Evolutionary conservation across 1,140 invertebrate genomes (phyloP).

Genomic region (Ceratoteleas bidentatus): DNA sequence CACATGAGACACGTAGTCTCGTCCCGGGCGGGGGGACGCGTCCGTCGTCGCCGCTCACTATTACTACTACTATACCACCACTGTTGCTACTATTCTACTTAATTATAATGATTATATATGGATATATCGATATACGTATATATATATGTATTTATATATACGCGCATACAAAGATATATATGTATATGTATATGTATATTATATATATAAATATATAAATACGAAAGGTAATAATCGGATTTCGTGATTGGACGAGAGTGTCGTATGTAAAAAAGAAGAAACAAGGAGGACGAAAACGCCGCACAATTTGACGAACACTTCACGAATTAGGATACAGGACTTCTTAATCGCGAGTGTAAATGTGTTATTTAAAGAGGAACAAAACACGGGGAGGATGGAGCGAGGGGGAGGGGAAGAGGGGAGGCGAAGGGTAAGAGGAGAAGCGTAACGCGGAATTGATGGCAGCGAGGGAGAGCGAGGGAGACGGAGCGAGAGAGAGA

Average conservation of each 20-base stretch:
- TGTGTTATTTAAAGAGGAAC: slow-evolving; percentile 45
- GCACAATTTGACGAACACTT: slow-evolving; percentile 58
- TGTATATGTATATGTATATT: too few relatives aligned
- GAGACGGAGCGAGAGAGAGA: too few relatives aligned
- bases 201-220: slow-evolving; percentile 47
- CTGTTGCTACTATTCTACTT: slow-evolving; percentile 60
- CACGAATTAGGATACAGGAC: slow-evolving; percentile 54
- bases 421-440: too few relatives aligned
- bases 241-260: slow-evolving; percentile 42
- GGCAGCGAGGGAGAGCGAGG: too few relatives aligned
- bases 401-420: not conserved
- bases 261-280: slow-evolving; percentile 41
- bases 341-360: slow-evolving; percentile 63
- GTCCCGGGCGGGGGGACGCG: slow-evolving; percentile 12
- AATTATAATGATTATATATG: slow-evolving; percentile 33
- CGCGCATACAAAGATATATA: too few relatives aligned
- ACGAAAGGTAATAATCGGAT: slow-evolving; percentile 40
- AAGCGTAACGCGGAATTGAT: too few relatives aligned
- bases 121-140: too few relatives aligned
- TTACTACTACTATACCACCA: slow-evolving; percentile 61
- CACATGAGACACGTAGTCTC: not conserved
- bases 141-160: too few relatives aligned
- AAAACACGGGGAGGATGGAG: not conserved
- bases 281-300: slow-evolving; percentile 13
- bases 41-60: slow-evolving; percentile 24